These are phyloP conservation scores for Sebastes fasciatus DNA, from an alignment of 2,113 vertebrate genomes.

Conservation along the genomic window DNA sequence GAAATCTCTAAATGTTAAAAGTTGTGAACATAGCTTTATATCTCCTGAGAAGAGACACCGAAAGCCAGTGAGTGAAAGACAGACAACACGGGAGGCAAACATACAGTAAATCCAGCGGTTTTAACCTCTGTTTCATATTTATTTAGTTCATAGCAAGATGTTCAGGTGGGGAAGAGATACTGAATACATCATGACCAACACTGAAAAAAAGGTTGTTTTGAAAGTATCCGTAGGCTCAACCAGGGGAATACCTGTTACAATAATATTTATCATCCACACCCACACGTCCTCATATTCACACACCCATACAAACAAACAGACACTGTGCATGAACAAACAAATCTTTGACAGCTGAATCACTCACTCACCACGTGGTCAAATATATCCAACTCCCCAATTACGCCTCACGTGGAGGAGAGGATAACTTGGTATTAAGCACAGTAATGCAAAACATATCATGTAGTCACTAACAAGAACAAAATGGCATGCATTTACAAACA, in stretches of 20 bases:
- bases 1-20: too few relatives aligned
- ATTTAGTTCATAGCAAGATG: slow-evolving; percentile 12
- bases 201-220: slow-evolving; percentile 10
- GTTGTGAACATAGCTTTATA: too few relatives aligned
- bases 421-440: background rate
- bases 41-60: too few relatives aligned
- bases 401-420: background rate
- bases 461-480: slow-evolving; percentile 16
- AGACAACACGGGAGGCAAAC: too few relatives aligned
- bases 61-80: too few relatives aligned
- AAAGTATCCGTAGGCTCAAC: background rate
- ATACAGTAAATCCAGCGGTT: background rate
- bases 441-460: slow-evolving; percentile 7
- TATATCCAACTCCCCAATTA: background rate
- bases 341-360: background rate
- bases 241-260: background rate
- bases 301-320: background rate
- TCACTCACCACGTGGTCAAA: background rate
- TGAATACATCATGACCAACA: slow-evolving; percentile 3
- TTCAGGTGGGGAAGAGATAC: background rate
- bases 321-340: background rate
- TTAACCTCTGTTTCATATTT: slow-evolving; percentile 5
- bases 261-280: background rate
- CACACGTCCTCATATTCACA: background rate
- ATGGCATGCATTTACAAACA: slow-evolving; percentile 57